Base-by-base conservation (phyloP, 1,140 invertebrate genomes). In the Scaptomyza graminum region DNA sequence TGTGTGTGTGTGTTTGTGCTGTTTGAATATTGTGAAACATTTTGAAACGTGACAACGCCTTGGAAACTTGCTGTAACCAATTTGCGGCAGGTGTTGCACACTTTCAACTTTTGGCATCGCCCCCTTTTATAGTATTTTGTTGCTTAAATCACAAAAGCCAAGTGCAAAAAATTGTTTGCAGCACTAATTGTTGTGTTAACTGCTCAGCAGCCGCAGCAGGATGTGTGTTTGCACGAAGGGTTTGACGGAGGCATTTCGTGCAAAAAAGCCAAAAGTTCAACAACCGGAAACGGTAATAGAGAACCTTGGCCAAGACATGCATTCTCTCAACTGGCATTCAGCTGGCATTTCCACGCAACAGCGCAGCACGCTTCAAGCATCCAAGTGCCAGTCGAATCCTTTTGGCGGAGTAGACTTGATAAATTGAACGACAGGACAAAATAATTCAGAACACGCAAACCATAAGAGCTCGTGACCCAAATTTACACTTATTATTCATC, bases 151-250 rank as follows among this genome's bases (percentile, higher is more conserved):
- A 67, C 56, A 46, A 52, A 71, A 71, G 15, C 11, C 28, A 12
- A 31, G 12, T 41, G 13, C 49, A 51, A 43, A 47, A 46, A 77
- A 70, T 77, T 65, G 37, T 51, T 59, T 54, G 56, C 67, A 44
- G 62, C 66, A 80, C 72, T 80, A 80, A 72, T 80, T 80, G 72
- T 67, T 80, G 72, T 80, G 77, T 66, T 80, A 76, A 79, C 76
- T 67, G 44, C 37, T 39, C 41, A 52, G 34, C 54, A 7, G 43
- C 54, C 1, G 43, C 5, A 16, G 6, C 1, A 9, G 11, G 41
- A 31, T 5, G 22, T 2, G n/a, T 31, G 49, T 51, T 51, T 9
- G 49, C 5, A 13, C 47, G 31, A 41, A 41, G 12, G 37, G 37
- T 39, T 12, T 39, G 12, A 5, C 8, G 34, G 34, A 2, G 34